phyloP scores from a whole-genome alignment of 2,113 vertebrate species.

The Tychaedon coryphoeus region DNA sequence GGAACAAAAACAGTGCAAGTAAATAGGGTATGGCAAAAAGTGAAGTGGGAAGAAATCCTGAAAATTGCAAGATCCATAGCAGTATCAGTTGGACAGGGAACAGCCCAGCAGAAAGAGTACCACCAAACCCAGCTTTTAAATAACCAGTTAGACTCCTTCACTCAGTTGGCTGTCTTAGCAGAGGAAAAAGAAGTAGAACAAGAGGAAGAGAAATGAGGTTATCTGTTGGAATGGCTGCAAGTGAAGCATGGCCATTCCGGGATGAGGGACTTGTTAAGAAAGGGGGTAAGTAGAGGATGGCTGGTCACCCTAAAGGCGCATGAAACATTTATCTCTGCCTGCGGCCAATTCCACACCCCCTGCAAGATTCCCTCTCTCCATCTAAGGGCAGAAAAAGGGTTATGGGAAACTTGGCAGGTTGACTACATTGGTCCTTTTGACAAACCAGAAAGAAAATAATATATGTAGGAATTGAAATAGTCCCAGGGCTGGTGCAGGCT shows the following conservation, averaged over 20 bases:
- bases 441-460: not conserved
- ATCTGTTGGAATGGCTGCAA: not conserved
- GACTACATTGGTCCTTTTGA: not conserved
- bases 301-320: not conserved
- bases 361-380: not conserved
- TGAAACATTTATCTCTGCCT: not conserved
- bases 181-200: not conserved
- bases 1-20: not conserved
- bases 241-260: fast-evolving
- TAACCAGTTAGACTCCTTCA: not conserved
- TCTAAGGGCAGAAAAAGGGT: not conserved
- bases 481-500: not conserved
- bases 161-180: fast-evolving
- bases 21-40: not conserved
- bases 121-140: not conserved
- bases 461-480: not conserved
- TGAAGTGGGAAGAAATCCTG: not conserved
- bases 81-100: not conserved
- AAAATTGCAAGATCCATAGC: not conserved
- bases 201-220: not conserved
- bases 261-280: not conserved
- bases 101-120: not conserved
- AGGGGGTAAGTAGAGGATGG: not conserved
- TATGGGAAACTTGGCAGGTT: not conserved
- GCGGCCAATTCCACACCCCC: fast-evolving